Evolutionary conservation across 2,113 vertebrate species (phyloP).

Genomic region (Speoplatyrhinus poulsoni): DNA sequence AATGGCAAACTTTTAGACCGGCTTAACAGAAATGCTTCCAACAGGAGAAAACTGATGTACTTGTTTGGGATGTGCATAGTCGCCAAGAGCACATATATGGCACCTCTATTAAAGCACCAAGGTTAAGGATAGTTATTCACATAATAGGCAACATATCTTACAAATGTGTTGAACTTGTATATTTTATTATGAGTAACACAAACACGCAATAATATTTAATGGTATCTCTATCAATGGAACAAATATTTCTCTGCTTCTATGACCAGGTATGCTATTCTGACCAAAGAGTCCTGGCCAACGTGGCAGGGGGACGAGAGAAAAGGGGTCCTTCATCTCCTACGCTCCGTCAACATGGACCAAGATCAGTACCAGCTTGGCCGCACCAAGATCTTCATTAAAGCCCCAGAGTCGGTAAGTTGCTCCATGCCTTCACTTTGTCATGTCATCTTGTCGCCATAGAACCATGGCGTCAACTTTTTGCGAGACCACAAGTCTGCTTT

Average conservation of each 20-base stretch:
- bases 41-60: no score
- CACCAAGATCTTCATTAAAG: conserved; percentile 95
- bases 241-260: not conserved
- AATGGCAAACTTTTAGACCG: no score
- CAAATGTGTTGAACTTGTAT: no score
- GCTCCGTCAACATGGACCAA: conserved; percentile 93
- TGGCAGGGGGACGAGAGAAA: conserved; percentile 96
- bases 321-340: conserved; percentile 90
- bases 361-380: conserved; percentile 95
- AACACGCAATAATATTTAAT: no score
- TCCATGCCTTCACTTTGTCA: not conserved
- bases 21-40: no score
- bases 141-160: no score
- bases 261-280: conserved; percentile 92
- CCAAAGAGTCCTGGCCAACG: conserved; percentile 93
- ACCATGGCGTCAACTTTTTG: not conserved
- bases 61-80: no score
- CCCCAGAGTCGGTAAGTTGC: conserved; percentile 90
- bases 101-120: no score
- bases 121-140: no score
- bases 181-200: no score
- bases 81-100: no score
- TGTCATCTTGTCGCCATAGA: not conserved
- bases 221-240: not conserved
- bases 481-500: not conserved